Base-by-base conservation (phyloP, 1,140 invertebrate genomes). In the Acromyrmex charruanus region DNA sequence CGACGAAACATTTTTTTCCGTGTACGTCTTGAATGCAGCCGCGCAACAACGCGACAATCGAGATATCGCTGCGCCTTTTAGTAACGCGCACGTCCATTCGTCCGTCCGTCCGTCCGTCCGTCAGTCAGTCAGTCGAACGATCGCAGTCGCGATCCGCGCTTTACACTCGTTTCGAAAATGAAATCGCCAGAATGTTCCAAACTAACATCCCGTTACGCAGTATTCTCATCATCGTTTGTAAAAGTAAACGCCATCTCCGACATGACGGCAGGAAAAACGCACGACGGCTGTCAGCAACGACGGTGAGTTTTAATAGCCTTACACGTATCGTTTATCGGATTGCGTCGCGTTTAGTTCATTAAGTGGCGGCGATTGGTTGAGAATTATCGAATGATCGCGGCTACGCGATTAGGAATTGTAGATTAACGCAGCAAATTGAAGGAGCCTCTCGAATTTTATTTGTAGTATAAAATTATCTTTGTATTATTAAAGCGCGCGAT, bases 341-440 rank as follows among this genome's bases (percentile, higher is more conserved):
- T 87, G 88, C 88, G 89, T 35, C 53, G 92, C 91, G 91, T 87
- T 93, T 94, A 94, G 92, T 93, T 94, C 92, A 94, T 61, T 44
- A 9, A 77, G 25, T 3, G 58, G 4, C 25, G 69, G 16, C n/a
- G 25, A 9, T 16, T 35, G 39, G 25, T n/a, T 10, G n/a, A 16
- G 28, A 35, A 16, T 12, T 2, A 16, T 58, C 7, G 35, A 39
- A 0, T 1, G 35, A 25, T 61, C 21, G 16, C 16, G 16, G 2
- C 39, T 44, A 44, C 39, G 2, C 39, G 25, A 25, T 25, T 25
- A 5, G 10, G 35, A 39, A 77, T 18, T 1, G 0, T 25, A 16
- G 9, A 14, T 58, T 12, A 31, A 21, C n/a, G 3, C 6, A 18
- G n/a, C 35, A 21, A 44, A 39, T 21, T 12, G 14, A 59, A 6